Conservation (phyloP, 2,113 vertebrate species). For the Myotis davidii region DNA sequence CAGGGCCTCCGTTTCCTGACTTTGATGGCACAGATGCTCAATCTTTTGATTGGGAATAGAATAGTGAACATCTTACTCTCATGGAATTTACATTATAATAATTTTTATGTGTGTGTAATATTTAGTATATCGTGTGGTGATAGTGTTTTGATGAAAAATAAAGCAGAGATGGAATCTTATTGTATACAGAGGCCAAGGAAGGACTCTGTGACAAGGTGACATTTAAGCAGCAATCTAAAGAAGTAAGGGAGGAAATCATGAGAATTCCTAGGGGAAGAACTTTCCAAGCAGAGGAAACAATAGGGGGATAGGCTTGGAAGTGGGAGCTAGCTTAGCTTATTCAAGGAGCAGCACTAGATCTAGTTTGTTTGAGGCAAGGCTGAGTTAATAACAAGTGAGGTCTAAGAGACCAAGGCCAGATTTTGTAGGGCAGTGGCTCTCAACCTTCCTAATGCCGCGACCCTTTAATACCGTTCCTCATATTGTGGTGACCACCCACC, state of each 20-base stretch:
- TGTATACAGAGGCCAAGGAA: slow-evolving; percentile 31
- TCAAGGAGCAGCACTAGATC: neutral
- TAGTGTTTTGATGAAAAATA: slow-evolving; percentile 36
- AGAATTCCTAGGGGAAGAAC: slow-evolving; percentile 46
- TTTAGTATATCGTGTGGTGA: slow-evolving; percentile 38
- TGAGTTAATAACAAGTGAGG: slow-evolving; percentile 18
- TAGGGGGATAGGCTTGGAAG: slow-evolving; percentile 19
- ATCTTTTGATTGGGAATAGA: slow-evolving; percentile 45
- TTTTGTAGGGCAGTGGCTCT: neutral
- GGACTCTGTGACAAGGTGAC: slow-evolving; percentile 15
- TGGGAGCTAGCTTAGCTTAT: slow-evolving; percentile 13
- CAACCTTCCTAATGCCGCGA: too few relatives aligned
- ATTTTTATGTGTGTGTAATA: neutral
- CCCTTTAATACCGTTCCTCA: too few relatives aligned
- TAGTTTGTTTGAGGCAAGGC: slow-evolving; percentile 38
- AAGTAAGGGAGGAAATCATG: slow-evolving; percentile 10
- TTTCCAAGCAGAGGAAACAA: slow-evolving; percentile 25
- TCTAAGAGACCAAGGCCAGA: slow-evolving; percentile 15
- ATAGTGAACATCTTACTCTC: slow-evolving; percentile 34
- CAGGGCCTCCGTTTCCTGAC: too few relatives aligned
- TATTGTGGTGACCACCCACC: too few relatives aligned
- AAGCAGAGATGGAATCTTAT: slow-evolving; percentile 1
- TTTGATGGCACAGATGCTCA: neutral
- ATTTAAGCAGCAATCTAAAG: slow-evolving; percentile 28
- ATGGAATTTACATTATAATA: slow-evolving; percentile 12